Evolutionary conservation across 2,888 invertebrate genomes (phyloP).

Genomic region (Athripsodes cinereus): DNA sequence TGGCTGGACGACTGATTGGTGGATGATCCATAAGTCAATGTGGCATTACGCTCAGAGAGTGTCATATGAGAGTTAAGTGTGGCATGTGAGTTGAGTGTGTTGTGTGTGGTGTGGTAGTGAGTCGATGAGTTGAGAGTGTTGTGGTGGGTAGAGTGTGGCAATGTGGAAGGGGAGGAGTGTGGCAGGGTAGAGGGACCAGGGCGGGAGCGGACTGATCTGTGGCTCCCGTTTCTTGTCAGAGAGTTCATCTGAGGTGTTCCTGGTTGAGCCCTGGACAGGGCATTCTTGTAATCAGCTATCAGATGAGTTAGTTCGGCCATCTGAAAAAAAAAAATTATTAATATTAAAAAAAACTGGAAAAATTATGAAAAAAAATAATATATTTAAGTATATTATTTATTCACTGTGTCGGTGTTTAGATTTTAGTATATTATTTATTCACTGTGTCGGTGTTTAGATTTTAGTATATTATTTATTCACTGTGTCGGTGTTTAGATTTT

Average conservation of each 20-base stretch:
- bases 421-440: no score
- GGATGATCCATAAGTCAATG: slow-evolving; percentile 39
- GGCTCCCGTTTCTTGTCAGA: slow-evolving; percentile 64
- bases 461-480: no score
- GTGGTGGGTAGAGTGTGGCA: slow-evolving; percentile 34
- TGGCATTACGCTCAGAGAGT: slow-evolving; percentile 42
- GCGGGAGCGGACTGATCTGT: slow-evolving; percentile 51
- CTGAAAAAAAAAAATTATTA: no score
- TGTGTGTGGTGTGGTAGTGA: slow-evolving; percentile 45
- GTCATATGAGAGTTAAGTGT: slow-evolving; percentile 43
- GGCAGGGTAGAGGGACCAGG: slow-evolving; percentile 37
- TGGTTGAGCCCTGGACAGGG: slow-evolving; percentile 66
- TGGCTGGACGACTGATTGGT: slow-evolving; percentile 34
- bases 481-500: no score
- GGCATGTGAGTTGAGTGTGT: slow-evolving; percentile 55
- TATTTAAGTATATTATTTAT: no score
- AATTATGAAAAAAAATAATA: no score
- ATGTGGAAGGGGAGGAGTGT: slow-evolving; percentile 45
- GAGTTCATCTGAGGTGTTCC: slow-evolving; percentile 78
- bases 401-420: no score
- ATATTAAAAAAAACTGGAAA: no score
- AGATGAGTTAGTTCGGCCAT: slow-evolving; percentile 85
- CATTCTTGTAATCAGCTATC: slow-evolving; percentile 93
- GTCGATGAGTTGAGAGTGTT: slow-evolving; percentile 34
- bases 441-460: no score